These are phyloP conservation scores for Mixornis gularis DNA, from an alignment of 2,113 vertebrate genomes.

Conservation along the genomic window DNA sequence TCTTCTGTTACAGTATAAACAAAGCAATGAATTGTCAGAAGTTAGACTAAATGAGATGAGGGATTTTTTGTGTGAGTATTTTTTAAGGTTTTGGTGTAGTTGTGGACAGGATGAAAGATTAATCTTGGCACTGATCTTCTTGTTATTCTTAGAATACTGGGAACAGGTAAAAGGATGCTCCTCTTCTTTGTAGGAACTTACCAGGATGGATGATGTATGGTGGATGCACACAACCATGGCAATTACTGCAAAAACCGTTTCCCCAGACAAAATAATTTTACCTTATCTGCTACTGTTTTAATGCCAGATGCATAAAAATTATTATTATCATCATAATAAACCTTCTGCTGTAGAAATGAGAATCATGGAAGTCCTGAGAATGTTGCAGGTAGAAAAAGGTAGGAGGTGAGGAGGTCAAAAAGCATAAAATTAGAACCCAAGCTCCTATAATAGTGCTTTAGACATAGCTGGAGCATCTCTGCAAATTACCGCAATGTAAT, in stretches of 20 bases:
- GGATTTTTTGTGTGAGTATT: fast-evolving
- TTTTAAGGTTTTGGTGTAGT: neutral
- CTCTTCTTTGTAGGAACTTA: neutral
- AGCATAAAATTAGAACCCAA: neutral
- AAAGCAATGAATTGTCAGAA: neutral
- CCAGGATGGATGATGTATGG: neutral
- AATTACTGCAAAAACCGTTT: neutral
- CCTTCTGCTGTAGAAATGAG: neutral
- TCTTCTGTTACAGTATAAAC: neutral
- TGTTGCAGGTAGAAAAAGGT: neutral
- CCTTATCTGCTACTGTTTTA: neutral
- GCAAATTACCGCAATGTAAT: neutral
- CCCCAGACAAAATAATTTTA: neutral
- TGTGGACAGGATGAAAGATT: neutral
- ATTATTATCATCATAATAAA: neutral
- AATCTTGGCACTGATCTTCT: neutral
- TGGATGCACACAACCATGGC: neutral
- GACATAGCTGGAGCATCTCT: neutral
- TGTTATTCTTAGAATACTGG: neutral
- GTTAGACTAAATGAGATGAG: neutral
- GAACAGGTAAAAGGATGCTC: neutral
- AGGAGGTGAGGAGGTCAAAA: neutral
- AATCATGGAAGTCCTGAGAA: neutral
- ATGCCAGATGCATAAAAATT: neutral
- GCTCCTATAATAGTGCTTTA: neutral